Evolutionary conservation across 1,140 invertebrate species (phyloP).

Genomic region (Hormaphis cornu): DNA sequence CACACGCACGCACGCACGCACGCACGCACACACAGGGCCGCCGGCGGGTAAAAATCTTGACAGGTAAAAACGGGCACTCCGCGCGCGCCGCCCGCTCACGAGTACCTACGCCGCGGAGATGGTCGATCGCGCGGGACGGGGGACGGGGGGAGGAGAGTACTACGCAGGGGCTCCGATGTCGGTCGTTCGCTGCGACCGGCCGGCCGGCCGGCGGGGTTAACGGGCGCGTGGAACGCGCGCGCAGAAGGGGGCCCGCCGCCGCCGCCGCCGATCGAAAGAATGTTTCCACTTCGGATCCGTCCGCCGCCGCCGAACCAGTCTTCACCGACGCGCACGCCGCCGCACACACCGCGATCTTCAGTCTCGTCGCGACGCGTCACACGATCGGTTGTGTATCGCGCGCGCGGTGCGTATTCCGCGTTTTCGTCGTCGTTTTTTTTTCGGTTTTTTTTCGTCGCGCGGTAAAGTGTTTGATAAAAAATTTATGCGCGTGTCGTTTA

Average conservation of each 20-base stretch:
- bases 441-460: neutral
- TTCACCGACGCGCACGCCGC: neutral
- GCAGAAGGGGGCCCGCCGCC: conserved; percentile 24
- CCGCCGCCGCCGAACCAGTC: conserved; percentile 16
- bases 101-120: too few species aligned
- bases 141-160: neutral
- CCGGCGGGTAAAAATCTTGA: conserved; percentile 25
- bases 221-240: conserved; percentile 18
- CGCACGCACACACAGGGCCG: neutral
- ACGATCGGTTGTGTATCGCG: too few species aligned
- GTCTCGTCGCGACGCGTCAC: too few species aligned
- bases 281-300: conserved; percentile 28
- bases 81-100: neutral
- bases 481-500: neutral
- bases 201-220: conserved; percentile 13
- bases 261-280: conserved; percentile 21
- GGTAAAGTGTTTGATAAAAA: neutral
- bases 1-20: neutral
- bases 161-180: too few species aligned
- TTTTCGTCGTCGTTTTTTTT: neutral
- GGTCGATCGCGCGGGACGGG: neutral
- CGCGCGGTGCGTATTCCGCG: too few species aligned
- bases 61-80: conserved; percentile 31
- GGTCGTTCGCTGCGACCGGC: neutral
- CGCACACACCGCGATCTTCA: too few species aligned